phyloP scores from a whole-genome alignment of 1,140 invertebrate species.

The Leptopilina clavipes region DNA sequence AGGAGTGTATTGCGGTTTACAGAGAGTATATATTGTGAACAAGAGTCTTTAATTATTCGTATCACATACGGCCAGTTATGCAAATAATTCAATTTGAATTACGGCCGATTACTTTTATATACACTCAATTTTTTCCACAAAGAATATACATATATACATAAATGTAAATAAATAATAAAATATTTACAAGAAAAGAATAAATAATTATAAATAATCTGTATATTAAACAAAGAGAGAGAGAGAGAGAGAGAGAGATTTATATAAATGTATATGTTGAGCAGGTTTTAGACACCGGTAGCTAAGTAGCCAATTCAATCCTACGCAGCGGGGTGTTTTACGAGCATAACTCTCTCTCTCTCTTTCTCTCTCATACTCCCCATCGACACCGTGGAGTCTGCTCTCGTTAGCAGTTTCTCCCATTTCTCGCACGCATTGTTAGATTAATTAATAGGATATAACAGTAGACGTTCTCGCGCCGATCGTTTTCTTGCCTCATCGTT shows the following conservation, averaged over 20 bases:
- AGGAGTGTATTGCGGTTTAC: background rate
- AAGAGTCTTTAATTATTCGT: conserved; percentile 45
- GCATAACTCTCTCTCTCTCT: conserved; percentile 44
- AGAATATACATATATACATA: too few relatives aligned
- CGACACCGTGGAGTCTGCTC: conserved; percentile 38
- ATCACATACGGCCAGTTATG: conserved; percentile 50
- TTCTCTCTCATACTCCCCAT: conserved; percentile 36
- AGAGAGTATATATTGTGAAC: conserved; percentile 9
- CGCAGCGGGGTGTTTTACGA: conserved; percentile 55
- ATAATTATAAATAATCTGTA: too few relatives aligned
- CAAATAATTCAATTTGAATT: conserved; percentile 66
- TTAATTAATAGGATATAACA: conserved; percentile 58
- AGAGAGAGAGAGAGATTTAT: too few relatives aligned
- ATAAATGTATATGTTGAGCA: background rate
- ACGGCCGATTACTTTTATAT: conserved; percentile 51
- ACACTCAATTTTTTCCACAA: too few relatives aligned
- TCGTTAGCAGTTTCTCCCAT: conserved; percentile 54
- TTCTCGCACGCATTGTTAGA: conserved; percentile 58
- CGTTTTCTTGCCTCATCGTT: conserved; percentile 40
- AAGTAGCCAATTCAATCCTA: conserved; percentile 6
- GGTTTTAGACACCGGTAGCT: background rate
- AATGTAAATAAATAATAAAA: too few relatives aligned
- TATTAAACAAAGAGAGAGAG: too few relatives aligned
- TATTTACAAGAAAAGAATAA: too few relatives aligned
- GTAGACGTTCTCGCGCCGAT: conserved; percentile 48